Evolutionary conservation across 2,888 invertebrate species (phyloP).

Genomic region (Eurois occulta): DNA sequence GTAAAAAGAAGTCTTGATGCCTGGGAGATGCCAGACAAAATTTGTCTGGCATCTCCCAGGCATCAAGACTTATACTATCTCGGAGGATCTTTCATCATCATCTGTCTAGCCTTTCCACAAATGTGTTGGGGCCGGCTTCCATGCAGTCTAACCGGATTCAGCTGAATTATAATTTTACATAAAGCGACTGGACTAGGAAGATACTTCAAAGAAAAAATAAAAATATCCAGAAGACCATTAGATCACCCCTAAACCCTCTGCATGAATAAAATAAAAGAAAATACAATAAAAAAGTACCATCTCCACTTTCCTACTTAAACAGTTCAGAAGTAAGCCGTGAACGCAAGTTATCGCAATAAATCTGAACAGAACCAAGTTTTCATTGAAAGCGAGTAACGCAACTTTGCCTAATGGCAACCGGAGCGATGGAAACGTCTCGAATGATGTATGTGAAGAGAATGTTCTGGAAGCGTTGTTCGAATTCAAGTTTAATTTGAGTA

Average conservation of each 20-base stretch:
- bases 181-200: neutral
- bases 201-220: neutral
- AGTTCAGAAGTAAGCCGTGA: slow-evolving; percentile 63
- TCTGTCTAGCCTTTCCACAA: neutral
- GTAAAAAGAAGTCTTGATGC: neutral
- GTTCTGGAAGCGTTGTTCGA: slow-evolving; percentile 36
- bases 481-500: slow-evolving; percentile 50
- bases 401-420: slow-evolving; percentile 76
- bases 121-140: neutral
- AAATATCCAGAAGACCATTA: neutral
- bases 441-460: slow-evolving; percentile 67
- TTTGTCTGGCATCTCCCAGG: too few species aligned
- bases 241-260: too few species aligned
- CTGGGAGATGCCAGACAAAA: neutral
- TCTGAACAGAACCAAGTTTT: slow-evolving; percentile 76
- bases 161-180: neutral
- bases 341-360: slow-evolving; percentile 76
- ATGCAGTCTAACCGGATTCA: neutral
- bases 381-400: slow-evolving; percentile 76
- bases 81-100: neutral
- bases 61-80: too few species aligned
- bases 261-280: slow-evolving; percentile 4
- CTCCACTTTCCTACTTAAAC: slow-evolving; percentile 33
- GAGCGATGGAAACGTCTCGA: slow-evolving; percentile 72
- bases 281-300: slow-evolving; percentile 34